These are phyloP conservation scores for Lathamus discolor DNA, from an alignment of 2,113 vertebrate species.

Conservation along the genomic window DNA sequence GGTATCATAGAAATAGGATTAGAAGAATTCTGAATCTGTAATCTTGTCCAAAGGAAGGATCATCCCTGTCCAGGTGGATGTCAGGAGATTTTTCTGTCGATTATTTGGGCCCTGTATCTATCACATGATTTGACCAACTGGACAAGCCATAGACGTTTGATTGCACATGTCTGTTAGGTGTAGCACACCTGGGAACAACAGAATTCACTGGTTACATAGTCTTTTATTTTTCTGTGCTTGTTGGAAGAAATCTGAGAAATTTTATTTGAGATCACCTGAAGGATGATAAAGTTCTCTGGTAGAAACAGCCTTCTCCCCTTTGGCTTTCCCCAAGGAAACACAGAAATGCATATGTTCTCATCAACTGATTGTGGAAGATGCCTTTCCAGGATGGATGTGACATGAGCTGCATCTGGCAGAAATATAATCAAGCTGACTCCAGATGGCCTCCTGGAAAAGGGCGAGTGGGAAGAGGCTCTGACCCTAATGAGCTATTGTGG, in stretches of 20 bases:
- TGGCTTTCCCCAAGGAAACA: not conserved
- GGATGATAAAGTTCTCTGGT: not conserved
- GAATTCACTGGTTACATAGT: not conserved
- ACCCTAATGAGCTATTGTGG: not conserved
- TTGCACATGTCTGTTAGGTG: not conserved
- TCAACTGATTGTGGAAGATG: not conserved
- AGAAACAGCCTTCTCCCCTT: not conserved
- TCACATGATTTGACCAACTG: not conserved
- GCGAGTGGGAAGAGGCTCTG: not conserved
- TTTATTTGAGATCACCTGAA: not conserved
- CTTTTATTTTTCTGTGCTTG: not conserved
- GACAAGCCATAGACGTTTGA: not conserved
- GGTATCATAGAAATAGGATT: not conserved
- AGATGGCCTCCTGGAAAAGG: not conserved
- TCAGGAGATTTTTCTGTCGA: not conserved
- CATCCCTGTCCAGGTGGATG: not conserved
- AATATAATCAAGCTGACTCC: not conserved
- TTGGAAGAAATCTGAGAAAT: not conserved
- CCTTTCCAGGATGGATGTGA: not conserved
- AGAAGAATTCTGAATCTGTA: not conserved
- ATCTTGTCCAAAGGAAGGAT: not conserved
- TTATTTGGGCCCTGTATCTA: not conserved
- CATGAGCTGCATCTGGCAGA: not conserved
- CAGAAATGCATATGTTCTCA: not conserved
- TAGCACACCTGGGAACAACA: not conserved